Conservation (phyloP, 1,140 invertebrate species). For the Rhopalosiphum maidis region DNA sequence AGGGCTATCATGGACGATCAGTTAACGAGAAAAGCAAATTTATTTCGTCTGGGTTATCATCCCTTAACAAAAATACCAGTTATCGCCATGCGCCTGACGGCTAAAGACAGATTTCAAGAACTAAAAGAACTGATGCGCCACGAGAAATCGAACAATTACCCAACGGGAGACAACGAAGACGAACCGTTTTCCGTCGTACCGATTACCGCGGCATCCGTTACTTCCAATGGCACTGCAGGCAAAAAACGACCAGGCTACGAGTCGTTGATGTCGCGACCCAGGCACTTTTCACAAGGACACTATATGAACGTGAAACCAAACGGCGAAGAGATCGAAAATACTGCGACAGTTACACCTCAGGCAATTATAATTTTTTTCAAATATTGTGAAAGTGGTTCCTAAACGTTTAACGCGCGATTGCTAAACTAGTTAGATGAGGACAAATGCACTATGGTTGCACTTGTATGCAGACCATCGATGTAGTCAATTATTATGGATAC, state of each 20-base stretch:
- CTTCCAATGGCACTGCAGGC: background rate
- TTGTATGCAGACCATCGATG: background rate
- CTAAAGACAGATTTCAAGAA: slow-evolving; percentile 42
- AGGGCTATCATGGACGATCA: slow-evolving; percentile 12
- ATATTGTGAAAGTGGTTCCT: background rate
- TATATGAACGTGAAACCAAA: slow-evolving; percentile 25
- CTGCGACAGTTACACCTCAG: background rate
- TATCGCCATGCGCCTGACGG: slow-evolving; percentile 26
- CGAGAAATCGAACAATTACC: background rate
- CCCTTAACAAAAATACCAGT: slow-evolving; percentile 17
- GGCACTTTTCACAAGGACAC: slow-evolving; percentile 44
- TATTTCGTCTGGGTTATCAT: slow-evolving; percentile 34
- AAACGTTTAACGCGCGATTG: background rate
- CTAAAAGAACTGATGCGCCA: slow-evolving; percentile 25
- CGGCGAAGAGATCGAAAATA: background rate
- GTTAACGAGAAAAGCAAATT: background rate
- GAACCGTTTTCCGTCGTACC: background rate
- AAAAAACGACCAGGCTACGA: slow-evolving; percentile 43
- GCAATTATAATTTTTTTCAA: background rate
- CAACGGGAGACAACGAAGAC: background rate
- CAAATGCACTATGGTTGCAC: too few relatives aligned
- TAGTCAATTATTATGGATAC: background rate
- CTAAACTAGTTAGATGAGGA: too few relatives aligned
- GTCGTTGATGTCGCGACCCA: slow-evolving; percentile 25
- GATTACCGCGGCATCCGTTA: background rate